Evolutionary conservation across 2,888 invertebrate species (phyloP), one percentile per base, ranked within the genome.

Genomic region (Dryocosmus kuriphilus): DNA sequence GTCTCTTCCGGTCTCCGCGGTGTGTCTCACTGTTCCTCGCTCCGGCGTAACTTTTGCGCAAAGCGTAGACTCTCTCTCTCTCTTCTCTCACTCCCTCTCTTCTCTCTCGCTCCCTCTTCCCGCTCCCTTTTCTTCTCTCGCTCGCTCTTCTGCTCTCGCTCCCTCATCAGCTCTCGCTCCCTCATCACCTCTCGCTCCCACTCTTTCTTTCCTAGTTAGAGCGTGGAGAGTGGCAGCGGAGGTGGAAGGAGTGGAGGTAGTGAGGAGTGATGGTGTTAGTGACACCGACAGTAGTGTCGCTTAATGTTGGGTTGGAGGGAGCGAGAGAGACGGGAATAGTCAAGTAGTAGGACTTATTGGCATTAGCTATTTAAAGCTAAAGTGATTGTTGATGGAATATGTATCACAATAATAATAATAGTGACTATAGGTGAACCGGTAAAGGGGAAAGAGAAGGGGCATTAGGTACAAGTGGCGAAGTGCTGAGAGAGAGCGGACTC

Each of bases 21-120:
- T 87, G 86, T 88, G 86, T 87, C 86, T 88, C 86, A 87, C 87
- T 86, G 85, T 82, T 88, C 85, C 85, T 85, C 86, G 86, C 86
- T 85, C 82, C 85, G 85, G 85, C 86, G 86, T 87, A 87, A 89
- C 88, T 89, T 89, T 89, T 89, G 89, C 89, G 89, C 89, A 89
- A 89, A 89, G 86, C 87, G 32, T 74, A 75, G 74, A 76, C 81
- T 83, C 84, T 84, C 86, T 84, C 80, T 82, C 82, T 85, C 83
- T 85, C 84, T 80, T 27, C 46, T 63, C 65, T 22, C 61, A 55
- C 67, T 46, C 74, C 62, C 80, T 78, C 74, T 76, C 63, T 57
- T 76, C 63, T 57, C 77, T 76, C 81, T 80, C 77, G 74, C 60
- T 67, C 74, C 62, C 78, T 74, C 30, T 63, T 63, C 73, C 46